Evolutionary conservation across 2,113 vertebrate genomes (phyloP).

Genomic region (Notarius lentiginosus): DNA sequence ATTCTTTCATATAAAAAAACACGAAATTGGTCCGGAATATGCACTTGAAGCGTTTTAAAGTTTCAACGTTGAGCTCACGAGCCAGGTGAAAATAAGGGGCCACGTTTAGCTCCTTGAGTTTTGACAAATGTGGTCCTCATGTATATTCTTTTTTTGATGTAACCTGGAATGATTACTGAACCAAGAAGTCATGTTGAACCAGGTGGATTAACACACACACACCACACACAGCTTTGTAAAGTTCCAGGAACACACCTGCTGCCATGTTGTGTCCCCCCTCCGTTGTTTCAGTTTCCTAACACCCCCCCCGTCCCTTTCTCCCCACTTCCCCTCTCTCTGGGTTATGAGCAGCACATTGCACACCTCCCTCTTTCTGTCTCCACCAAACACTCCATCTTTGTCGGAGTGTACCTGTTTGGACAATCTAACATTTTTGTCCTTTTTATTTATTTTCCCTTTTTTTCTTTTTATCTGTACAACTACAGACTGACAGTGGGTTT

Average conservation of each 20-base stretch:
- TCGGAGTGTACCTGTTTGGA: slow-evolving; percentile 80
- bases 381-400: slow-evolving; percentile 76
- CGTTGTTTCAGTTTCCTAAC: not conserved
- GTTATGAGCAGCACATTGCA: slow-evolving; percentile 83
- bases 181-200: not conserved
- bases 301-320: not conserved
- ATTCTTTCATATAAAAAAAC: too few relatives aligned
- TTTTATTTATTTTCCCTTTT: slow-evolving; percentile 52
- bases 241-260: not conserved
- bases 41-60: not conserved
- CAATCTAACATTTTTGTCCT: slow-evolving; percentile 59
- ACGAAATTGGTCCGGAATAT: too few relatives aligned
- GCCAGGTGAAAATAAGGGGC: too few relatives aligned
- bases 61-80: not conserved
- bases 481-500: slow-evolving; percentile 71
- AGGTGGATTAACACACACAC: slow-evolving; percentile 5
- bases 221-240: not conserved
- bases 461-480: slow-evolving; percentile 45
- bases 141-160: too few relatives aligned
- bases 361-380: slow-evolving; percentile 65
- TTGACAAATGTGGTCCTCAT: not conserved
- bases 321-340: slow-evolving; percentile 55
- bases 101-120: not conserved
- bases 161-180: not conserved
- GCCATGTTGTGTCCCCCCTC: not conserved